A percentile compares a stretch with the other conserved stretches of the same genome.
Conservation (phyloP, 2,888 invertebrate species). For the Tetropium fuscum region DNA sequence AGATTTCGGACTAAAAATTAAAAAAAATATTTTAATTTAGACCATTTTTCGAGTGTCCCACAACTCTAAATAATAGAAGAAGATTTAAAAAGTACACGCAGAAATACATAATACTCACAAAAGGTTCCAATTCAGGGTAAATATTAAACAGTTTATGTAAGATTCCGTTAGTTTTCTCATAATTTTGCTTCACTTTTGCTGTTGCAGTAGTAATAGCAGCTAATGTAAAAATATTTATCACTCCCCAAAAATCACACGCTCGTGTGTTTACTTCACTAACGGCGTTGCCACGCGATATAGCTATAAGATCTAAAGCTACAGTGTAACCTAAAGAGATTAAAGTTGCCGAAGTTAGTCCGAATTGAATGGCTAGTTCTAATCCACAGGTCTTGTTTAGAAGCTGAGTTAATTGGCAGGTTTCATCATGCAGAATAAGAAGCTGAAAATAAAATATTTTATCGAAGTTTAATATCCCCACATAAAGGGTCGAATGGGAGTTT, state of each 20-base stretch:
- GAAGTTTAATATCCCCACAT: too few species aligned
- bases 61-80: background rate
- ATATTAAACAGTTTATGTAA: conserved; percentile 11
- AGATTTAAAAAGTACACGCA: background rate
- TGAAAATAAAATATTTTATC: conserved; percentile 6
- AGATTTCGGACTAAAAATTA: too few species aligned
- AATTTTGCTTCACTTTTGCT: conserved; percentile 10
- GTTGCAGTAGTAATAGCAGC: background rate
- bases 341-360: conserved; percentile 6
- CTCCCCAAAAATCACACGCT: conserved; percentile 13
- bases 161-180: background rate
- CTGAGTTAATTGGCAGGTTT: conserved; percentile 8
- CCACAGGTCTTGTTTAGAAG: conserved; percentile 13
- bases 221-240: conserved; percentile 5
- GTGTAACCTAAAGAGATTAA: conserved; percentile 15
- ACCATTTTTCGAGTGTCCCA: too few species aligned
- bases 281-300: background rate
- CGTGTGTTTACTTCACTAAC: conserved; percentile 9
- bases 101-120: background rate
- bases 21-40: too few species aligned
- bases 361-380: background rate
- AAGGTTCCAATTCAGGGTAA: conserved; percentile 5
- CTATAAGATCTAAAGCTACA: background rate
- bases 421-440: conserved; percentile 10
- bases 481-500: too few species aligned